Evolutionary conservation across 2,797 vertebrate species (phyloP).

Genomic region (Labroides dimidiatus): DNA sequence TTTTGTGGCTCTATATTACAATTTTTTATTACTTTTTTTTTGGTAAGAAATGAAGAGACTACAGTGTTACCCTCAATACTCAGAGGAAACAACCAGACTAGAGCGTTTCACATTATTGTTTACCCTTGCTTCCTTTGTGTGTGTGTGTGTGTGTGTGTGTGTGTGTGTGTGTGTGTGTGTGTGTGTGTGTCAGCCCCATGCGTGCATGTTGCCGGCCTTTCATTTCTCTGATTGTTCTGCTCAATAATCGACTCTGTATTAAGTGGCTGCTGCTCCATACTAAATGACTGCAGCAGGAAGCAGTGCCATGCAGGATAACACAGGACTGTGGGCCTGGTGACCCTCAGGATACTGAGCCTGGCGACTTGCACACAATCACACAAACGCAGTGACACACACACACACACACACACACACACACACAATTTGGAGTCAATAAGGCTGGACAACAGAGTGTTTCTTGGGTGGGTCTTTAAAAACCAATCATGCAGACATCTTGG

Average conservation of each 20-base stretch:
- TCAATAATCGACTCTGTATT: conserved; percentile 50
- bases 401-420: conserved; percentile 38
- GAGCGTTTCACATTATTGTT: conserved; percentile 42
- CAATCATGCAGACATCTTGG: conserved; percentile 80
- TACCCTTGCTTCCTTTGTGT: conserved; percentile 3
- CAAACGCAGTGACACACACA: conserved; percentile 33
- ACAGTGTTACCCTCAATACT: conserved; percentile 22
- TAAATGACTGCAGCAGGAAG: conserved; percentile 70
- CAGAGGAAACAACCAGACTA: conserved; percentile 20
- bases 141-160: conserved; percentile 11
- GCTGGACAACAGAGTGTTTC: conserved; percentile 60
- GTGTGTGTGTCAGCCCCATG: conserved; percentile 10
- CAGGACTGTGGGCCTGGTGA: conserved; percentile 29
- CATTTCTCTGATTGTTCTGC: conserved; percentile 70
- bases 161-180: conserved; percentile 17
- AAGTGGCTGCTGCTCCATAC: conserved; percentile 43
- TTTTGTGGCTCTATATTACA: no score
- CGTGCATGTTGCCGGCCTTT: conserved; percentile 42
- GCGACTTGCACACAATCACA: conserved; percentile 7
- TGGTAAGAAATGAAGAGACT: not conserved
- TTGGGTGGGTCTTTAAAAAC: conserved; percentile 72
- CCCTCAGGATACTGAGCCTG: conserved; percentile 5
- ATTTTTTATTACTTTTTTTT: no score
- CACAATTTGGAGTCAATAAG: conserved; percentile 56
- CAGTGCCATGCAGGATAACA: conserved; percentile 72